A percentile compares a stretch with the other conserved stretches of the same genome.
phyloP scores from a whole-genome alignment of 2,888 invertebrate species.

The Hyppa rectilinea region DNA sequence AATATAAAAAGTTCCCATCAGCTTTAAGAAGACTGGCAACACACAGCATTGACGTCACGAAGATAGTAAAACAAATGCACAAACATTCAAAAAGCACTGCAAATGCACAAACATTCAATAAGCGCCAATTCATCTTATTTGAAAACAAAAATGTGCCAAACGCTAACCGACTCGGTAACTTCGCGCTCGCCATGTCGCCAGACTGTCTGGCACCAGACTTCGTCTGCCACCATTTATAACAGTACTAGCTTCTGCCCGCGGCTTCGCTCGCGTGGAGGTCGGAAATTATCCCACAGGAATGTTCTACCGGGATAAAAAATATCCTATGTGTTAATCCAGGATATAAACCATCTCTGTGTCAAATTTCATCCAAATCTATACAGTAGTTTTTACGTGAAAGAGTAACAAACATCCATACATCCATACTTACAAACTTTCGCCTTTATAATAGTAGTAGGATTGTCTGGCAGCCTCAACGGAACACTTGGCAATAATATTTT shows the following conservation, averaged over 20 bases:
- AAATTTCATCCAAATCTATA: no score
- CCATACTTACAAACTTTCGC: no score
- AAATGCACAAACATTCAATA: conserved; percentile 8
- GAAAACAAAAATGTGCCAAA: conserved; percentile 45
- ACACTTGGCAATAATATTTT: conserved; percentile 55
- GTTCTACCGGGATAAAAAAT: no score
- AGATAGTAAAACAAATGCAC: conserved; percentile 10
- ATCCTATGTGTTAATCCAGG: no score
- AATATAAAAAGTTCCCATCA: no score
- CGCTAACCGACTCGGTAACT: conserved; percentile 36
- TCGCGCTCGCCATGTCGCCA: conserved; percentile 71
- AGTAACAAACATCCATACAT: no score
- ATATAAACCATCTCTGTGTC: no score
- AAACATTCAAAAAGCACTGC: conserved; percentile 10
- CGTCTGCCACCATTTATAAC: conserved; percentile 60
- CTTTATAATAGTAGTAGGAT: no score
- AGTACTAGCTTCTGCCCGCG: no score
- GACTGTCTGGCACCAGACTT: conserved; percentile 78
- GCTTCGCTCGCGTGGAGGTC: no score
- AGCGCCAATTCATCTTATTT: conserved; percentile 47
- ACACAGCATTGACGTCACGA: not conserved
- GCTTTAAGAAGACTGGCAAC: not conserved
- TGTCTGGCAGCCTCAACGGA: conserved; percentile 46
- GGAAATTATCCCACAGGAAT: no score
- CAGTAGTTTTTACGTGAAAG: no score